Conservation (phyloP, 2,888 invertebrate species). For the Stramonita haemastoma region DNA sequence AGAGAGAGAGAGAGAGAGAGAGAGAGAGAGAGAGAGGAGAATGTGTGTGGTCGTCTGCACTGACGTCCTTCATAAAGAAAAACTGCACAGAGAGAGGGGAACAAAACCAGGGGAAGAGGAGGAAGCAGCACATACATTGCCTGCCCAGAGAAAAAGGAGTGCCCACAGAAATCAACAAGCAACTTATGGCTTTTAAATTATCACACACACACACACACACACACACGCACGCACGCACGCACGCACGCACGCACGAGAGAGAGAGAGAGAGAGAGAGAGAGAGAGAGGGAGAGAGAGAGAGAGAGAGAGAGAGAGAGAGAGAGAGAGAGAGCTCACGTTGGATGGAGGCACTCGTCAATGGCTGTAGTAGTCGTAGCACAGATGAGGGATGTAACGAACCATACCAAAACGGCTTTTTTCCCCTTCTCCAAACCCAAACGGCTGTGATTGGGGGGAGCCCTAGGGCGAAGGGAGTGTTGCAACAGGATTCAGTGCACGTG, state of each 20-base stretch:
- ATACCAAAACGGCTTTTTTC: background rate
- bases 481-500: no score
- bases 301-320: background rate
- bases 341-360: background rate
- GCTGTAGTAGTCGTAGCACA: background rate
- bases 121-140: no score
- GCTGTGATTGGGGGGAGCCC: no score
- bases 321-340: background rate
- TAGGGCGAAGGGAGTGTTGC: no score
- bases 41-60: background rate
- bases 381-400: background rate
- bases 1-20: background rate
- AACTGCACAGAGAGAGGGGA: background rate
- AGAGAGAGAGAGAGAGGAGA: background rate
- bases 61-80: background rate
- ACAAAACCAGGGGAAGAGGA: no score
- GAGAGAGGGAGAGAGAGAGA: background rate
- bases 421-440: background rate
- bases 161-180: no score
- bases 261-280: slow-evolving; percentile 10
- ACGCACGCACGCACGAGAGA: background rate
- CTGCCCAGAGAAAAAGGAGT: no score
- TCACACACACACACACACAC: no score
- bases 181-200: no score
- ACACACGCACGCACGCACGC: no score